These are phyloP conservation scores for Pocillopora meandrina DNA, from an alignment of 92 coral and sea anemone genomes.

Conservation along the genomic window DNA sequence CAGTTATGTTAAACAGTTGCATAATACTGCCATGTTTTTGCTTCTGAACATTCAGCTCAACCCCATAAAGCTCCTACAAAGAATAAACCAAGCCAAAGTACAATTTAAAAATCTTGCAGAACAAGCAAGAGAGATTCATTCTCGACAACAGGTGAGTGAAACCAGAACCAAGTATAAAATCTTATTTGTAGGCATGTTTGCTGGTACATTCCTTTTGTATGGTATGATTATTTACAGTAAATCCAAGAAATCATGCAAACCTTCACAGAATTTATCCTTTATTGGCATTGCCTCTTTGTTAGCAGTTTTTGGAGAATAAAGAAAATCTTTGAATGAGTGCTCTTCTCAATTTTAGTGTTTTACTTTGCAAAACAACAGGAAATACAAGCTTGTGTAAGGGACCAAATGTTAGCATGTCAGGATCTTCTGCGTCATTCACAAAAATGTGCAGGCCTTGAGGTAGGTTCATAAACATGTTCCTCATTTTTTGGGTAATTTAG, in stretches of 20 bases:
- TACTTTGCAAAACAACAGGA: slow-evolving; percentile 1
- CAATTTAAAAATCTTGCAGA: slow-evolving; percentile 53
- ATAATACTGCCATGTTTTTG: not conserved
- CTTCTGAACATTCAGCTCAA: slow-evolving; percentile 64
- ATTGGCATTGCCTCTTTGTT: too few relatives aligned
- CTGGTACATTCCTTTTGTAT: too few relatives aligned
- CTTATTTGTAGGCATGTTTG: not conserved
- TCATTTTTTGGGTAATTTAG: too few relatives aligned
- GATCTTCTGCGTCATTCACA: slow-evolving; percentile 27
- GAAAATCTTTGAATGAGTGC: not conserved
- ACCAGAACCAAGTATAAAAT: not conserved
- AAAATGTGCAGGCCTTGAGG: slow-evolving; percentile 36
- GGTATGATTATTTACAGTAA: too few relatives aligned
- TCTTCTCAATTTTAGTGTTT: not conserved
- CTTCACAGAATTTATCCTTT: too few relatives aligned
- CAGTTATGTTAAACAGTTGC: too few relatives aligned
- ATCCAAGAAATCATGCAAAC: too few relatives aligned
- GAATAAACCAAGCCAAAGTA: slow-evolving; percentile 73
- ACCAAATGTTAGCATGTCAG: slow-evolving; percentile 35
- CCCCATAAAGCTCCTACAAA: slow-evolving; percentile 81
- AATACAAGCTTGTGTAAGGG: slow-evolving; percentile 7
- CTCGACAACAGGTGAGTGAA: slow-evolving; percentile 69
- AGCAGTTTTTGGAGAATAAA: too few relatives aligned
- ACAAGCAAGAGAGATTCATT: slow-evolving; percentile 39
- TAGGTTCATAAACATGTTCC: not conserved